These are phyloP conservation scores for Thalassarche chlororhynchos DNA, from an alignment of 2,113 vertebrate species.

Conservation along the genomic window DNA sequence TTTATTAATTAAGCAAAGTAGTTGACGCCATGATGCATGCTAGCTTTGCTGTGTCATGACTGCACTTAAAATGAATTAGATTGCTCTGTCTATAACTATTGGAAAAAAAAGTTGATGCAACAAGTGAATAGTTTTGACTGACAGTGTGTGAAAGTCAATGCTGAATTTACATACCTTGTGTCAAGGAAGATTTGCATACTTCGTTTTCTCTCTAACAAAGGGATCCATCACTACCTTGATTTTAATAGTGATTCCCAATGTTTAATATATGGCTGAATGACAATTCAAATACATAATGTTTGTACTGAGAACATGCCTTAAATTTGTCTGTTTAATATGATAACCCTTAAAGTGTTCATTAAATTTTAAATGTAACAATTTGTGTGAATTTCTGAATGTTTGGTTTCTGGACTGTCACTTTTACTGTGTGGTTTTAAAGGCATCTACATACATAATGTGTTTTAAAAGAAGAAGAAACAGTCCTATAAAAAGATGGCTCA, in stretches of 20 bases:
- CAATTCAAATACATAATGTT: background rate
- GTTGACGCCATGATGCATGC: background rate
- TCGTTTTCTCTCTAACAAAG: conserved; percentile 8
- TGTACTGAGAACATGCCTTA: background rate
- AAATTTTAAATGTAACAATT: background rate
- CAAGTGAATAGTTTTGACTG: conserved; percentile 11
- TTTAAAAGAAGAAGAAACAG: background rate
- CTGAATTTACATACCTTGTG: background rate
- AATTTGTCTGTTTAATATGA: background rate
- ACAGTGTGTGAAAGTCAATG: background rate
- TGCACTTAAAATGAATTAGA: background rate
- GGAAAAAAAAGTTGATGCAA: background rate
- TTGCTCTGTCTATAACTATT: background rate
- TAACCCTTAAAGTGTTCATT: background rate
- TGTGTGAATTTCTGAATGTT: background rate
- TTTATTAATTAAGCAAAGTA: background rate
- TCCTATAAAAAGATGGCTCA: background rate
- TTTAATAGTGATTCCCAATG: background rate
- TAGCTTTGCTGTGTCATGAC: background rate
- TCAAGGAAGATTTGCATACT: background rate
- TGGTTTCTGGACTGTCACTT: background rate
- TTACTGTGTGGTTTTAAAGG: background rate
- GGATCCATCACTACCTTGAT: background rate
- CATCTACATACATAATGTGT: background rate
- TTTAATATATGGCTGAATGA: background rate